A percentile compares a stretch with the other conserved stretches of the same genome.
These are phyloP conservation scores for Trachemys scripta DNA, from an alignment of 2,113 vertebrate genomes.

Conservation along the genomic window DNA sequence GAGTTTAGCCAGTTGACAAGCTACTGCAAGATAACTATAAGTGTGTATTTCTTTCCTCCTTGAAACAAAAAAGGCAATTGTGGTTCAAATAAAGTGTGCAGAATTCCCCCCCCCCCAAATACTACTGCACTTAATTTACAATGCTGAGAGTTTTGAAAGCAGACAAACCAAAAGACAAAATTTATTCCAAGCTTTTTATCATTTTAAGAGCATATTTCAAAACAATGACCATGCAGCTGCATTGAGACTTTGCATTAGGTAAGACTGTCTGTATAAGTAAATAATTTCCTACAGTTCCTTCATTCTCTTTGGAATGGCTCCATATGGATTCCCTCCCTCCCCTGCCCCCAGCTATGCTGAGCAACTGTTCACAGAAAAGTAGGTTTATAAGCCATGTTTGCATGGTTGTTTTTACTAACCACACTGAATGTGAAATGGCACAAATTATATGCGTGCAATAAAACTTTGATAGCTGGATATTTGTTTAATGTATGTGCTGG, in stretches of 20 bases:
- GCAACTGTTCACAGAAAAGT: slow-evolving; percentile 75
- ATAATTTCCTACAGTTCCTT: neutral
- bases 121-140: neutral
- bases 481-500: slow-evolving; percentile 22
- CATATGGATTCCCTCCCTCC: neutral
- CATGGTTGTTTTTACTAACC: slow-evolving; percentile 63
- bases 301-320: slow-evolving; percentile 43
- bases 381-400: slow-evolving; percentile 68
- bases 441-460: neutral
- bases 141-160: neutral
- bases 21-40: neutral
- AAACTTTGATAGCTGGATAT: slow-evolving; percentile 16
- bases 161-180: neutral
- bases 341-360: slow-evolving; percentile 66
- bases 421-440: slow-evolving; percentile 21
- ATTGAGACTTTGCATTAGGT: slow-evolving; percentile 6
- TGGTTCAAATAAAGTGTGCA: neutral
- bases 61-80: rapidly evolving
- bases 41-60: neutral
- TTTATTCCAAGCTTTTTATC: neutral
- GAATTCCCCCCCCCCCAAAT: neutral
- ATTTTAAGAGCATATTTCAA: neutral
- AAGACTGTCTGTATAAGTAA: slow-evolving; percentile 27
- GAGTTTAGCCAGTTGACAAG: neutral
- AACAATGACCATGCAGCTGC: neutral